Percentiles rank a stretch among this genome's conserved stretches.
These are phyloP conservation scores for Andrena praecox DNA, from an alignment of 2,888 invertebrate genomes.

Conservation along the genomic window DNA sequence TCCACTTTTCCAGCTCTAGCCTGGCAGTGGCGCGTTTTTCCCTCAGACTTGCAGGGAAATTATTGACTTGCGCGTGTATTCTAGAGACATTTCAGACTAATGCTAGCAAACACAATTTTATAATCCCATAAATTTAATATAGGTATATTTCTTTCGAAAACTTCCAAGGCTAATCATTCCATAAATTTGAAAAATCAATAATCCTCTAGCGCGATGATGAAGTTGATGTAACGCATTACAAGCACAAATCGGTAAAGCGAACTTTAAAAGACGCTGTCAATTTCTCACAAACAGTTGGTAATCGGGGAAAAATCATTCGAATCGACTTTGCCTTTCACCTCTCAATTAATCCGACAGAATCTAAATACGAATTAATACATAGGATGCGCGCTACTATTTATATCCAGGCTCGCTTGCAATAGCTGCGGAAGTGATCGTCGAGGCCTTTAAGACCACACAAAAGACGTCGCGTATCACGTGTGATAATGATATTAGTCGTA, in stretches of 20 bases:
- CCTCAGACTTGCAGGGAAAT: too few relatives aligned
- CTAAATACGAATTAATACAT: not conserved
- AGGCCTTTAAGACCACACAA: conserved; percentile 2
- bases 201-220: not conserved
- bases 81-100: too few relatives aligned
- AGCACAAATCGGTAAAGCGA: too few relatives aligned
- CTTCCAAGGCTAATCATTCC: not conserved
- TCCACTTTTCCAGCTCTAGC: too few relatives aligned
- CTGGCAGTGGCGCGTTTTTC: too few relatives aligned
- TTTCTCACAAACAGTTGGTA: conserved; percentile 10
- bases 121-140: too few relatives aligned
- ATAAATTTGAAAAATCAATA: not conserved
- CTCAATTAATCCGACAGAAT: not conserved
- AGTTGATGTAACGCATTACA: too few relatives aligned
- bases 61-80: too few relatives aligned
- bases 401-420: not conserved
- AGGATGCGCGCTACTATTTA: not conserved
- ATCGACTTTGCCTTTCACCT: conserved; percentile 9
- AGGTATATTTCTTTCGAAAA: too few relatives aligned
- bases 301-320: not conserved
- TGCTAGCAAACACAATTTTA: too few relatives aligned
- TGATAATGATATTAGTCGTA: conserved; percentile 29
- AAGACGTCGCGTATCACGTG: not conserved
- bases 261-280: not conserved
- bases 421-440: not conserved